These are phyloP conservation scores for Zaprionus nigranus DNA, from an alignment of 1,140 invertebrate genomes.

Conservation along the genomic window DNA sequence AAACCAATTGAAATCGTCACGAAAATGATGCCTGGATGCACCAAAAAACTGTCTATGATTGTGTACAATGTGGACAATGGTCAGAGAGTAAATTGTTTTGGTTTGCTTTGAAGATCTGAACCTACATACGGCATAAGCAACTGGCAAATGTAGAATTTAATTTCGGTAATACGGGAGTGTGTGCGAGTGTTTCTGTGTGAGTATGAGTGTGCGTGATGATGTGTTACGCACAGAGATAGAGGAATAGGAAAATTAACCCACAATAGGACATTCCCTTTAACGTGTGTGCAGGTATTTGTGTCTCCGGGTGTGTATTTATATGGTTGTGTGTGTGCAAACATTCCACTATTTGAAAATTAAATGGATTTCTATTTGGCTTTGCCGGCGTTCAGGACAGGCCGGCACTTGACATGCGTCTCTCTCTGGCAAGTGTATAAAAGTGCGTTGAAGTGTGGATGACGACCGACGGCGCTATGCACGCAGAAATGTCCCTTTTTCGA, in stretches of 20 bases:
- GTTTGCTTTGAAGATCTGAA: slow-evolving; percentile 27
- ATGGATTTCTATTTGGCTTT: slow-evolving; percentile 80
- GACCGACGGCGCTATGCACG: slow-evolving; percentile 29
- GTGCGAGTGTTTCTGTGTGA: not conserved
- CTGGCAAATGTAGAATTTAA: slow-evolving; percentile 37
- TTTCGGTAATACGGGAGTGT: not conserved
- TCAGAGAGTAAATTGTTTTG: slow-evolving; percentile 26
- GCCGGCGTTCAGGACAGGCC: slow-evolving; percentile 42
- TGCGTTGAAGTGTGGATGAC: slow-evolving; percentile 60
- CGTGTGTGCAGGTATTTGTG: not conserved
- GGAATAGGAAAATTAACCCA: slow-evolving; percentile 3
- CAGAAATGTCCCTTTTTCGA: slow-evolving; percentile 60
- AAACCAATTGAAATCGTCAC: not conserved
- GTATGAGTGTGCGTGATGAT: not conserved
- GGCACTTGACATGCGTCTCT: slow-evolving; percentile 63
- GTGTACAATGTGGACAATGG: too few relatives aligned
- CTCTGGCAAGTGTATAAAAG: slow-evolving; percentile 52
- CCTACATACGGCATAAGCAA: slow-evolving; percentile 41
- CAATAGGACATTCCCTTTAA: slow-evolving; percentile 36
- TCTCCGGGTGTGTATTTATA: not conserved
- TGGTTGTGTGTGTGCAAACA: slow-evolving; percentile 59
- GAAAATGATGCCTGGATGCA: too few relatives aligned
- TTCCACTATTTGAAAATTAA: slow-evolving; percentile 79
- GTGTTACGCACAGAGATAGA: slow-evolving; percentile 12
- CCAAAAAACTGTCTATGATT: too few relatives aligned